phyloP scores from a whole-genome alignment of 1,140 invertebrate species.

The Sycophila sp. region DNA sequence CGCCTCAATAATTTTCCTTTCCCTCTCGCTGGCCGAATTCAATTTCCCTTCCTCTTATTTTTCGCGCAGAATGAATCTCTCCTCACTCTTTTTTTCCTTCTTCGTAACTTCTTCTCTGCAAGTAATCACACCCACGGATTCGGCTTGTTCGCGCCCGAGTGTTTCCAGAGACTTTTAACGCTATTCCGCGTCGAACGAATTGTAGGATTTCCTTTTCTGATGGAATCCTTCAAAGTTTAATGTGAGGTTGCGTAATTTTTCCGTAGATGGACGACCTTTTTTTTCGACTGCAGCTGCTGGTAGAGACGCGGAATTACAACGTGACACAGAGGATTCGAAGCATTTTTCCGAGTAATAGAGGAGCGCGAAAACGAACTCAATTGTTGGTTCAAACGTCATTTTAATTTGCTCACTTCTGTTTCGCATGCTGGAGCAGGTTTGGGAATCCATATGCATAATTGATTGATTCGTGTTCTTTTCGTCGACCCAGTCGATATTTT shows the following conservation, averaged over 20 bases:
- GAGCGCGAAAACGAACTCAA: too few species aligned
- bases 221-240: constrained; percentile 19
- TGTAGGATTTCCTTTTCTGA: constrained; percentile 28
- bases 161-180: constrained; percentile 18
- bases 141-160: constrained; percentile 20
- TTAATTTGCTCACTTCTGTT: too few species aligned
- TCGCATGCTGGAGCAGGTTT: too few species aligned
- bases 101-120: not conserved
- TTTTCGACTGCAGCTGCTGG: not conserved
- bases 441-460: too few species aligned
- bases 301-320: not conserved
- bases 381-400: too few species aligned
- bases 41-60: constrained; percentile 24
- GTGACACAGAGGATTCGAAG: too few species aligned
- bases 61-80: too few species aligned
- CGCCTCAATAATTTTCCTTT: constrained; percentile 18
- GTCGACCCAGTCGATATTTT: too few species aligned
- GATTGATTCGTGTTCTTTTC: too few species aligned
- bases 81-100: constrained; percentile 14
- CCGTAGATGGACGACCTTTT: not conserved
- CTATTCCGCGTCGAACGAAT: not conserved
- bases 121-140: constrained; percentile 25
- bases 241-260: constrained; percentile 13
- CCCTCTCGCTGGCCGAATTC: constrained; percentile 19
- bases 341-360: too few species aligned